Evolutionary conservation across 1,140 invertebrate genomes (phyloP).

Genomic region (Drosophila carrolli): DNA sequence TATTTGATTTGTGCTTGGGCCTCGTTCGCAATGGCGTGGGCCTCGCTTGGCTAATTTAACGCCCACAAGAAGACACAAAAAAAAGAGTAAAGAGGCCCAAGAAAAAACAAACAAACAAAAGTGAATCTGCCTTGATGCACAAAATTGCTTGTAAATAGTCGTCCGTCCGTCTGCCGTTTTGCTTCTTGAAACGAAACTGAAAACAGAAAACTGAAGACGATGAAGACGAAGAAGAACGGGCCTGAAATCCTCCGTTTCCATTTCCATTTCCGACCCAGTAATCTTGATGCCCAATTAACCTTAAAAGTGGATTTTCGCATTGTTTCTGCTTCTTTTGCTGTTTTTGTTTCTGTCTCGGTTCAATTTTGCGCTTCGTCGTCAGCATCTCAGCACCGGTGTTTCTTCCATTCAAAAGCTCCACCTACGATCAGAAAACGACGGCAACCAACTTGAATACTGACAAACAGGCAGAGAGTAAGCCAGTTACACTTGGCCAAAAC

Average conservation of each 20-base stretch:
- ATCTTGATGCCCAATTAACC: slow-evolving; percentile 85
- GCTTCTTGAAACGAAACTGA: slow-evolving; percentile 74
- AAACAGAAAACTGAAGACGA: slow-evolving; percentile 30
- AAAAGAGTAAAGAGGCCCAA: slow-evolving; percentile 20
- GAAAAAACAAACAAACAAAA: slow-evolving; percentile 73
- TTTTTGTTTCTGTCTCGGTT: slow-evolving; percentile 19
- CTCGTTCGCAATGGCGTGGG: slow-evolving; percentile 66
- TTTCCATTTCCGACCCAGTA: slow-evolving; percentile 84
- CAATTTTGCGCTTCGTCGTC: slow-evolving; percentile 45
- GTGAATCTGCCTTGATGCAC: slow-evolving; percentile 76
- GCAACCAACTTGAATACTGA: slow-evolving; percentile 39
- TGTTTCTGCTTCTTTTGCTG: slow-evolving; percentile 62
- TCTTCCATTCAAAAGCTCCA: slow-evolving; percentile 50
- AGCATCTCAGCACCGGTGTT: slow-evolving; percentile 43
- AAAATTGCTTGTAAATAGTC: slow-evolving; percentile 76
- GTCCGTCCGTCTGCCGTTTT: slow-evolving; percentile 44
- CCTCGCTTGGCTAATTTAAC: slow-evolving; percentile 72
- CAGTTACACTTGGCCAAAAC: not conserved
- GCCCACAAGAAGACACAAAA: slow-evolving; percentile 57
- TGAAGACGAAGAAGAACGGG: slow-evolving; percentile 16
- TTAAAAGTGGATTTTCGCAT: slow-evolving; percentile 84
- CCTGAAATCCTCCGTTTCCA: slow-evolving; percentile 67
- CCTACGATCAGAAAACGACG: slow-evolving; percentile 48
- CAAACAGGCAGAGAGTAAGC: slow-evolving; percentile 27
- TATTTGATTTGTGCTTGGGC: slow-evolving; percentile 78